Base-by-base conservation (phyloP, 2,797 vertebrate genomes). In the Danio kyathit region DNA sequence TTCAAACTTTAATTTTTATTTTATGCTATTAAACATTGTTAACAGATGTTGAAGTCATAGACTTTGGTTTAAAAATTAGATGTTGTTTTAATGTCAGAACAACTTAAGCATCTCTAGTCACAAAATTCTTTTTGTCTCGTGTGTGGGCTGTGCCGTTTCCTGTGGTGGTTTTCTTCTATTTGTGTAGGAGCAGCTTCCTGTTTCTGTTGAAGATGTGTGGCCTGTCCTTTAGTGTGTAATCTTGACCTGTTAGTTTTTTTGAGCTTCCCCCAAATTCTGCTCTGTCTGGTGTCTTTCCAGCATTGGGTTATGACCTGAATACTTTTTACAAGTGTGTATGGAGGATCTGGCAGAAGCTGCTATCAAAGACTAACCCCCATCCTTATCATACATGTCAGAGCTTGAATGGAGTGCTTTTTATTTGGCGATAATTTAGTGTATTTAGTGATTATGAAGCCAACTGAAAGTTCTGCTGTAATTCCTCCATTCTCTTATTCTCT, bases 191-290 rank as follows among this genome's bases (percentile, higher is more conserved):
- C 74, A 21, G 17, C 40, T 54, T 21, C 51, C 38, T 46, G 49
- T 66, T 76, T 76, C 40, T 56, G 51, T 66, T 44, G 16, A 66
- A 65, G 5, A 43, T 74, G 56, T 38, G 4, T 74, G 56, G 17
- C 14, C 54, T 59, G 5, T 44, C 17, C 40, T 59, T 74, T 3
- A 48, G 10, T 48, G 5, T 60, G 43, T 48, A 60, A 21, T 60
- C 43, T 74, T 60, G 9, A 66, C 54, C 5, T 74, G 14, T 13
- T 46, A 7, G 6, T 59, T 46, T 29, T 29, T 74, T 7, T 9
- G 16, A 63, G 46, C 13, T 51, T 44, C 1, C 56, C 43, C 6
- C 56, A 38, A 48, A 60, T 16, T 16, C 71, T 43, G 7, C 3
- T 43, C 14, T 60, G 14, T 16, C 8, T 46, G 41, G 12, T 7